Base-by-base conservation (phyloP, 2,888 invertebrate species). In the Orgyia antiqua region DNA sequence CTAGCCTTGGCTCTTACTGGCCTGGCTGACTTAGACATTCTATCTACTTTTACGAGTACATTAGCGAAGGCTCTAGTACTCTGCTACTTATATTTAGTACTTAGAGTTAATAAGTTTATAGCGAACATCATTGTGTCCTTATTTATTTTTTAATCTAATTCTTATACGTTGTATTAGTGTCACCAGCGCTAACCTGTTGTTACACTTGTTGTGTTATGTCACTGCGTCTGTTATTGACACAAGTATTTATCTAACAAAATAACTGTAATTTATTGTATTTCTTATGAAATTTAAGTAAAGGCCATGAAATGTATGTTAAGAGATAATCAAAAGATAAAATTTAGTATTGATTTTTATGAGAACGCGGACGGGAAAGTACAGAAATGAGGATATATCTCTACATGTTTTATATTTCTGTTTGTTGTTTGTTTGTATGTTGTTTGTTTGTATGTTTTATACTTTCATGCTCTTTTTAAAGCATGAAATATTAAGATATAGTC, bases 11-110 rank as follows among this genome's bases (percentile, higher is more conserved):
- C 84, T 86, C 68, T 68, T 76, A 82, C 83, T 84, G 82, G 83
- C 83, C 82, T 80, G 76, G 78, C 84, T 84, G 84, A 83, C 83
- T 86, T 86, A 86, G 84, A 86, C 84, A 84, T 86, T 86, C 84
- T 86, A 86, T 84, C 84, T 83, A 86, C 84, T 86, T 84, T 86
- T 86, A 84, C 78, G 67, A 79, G 80, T 79, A 80, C 82, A 75
- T 76, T 63, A 62, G 68, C 74, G 77, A 79, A 83, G 80, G 79
- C 75, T 79, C 68, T 59, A 63, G 64, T 68, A 68, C 68, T 69
- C 54, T 51, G 56, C 60, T 76, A 77, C 72, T 70, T 66, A 63
- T 64, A 66, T 57, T 59, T 44, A 56, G 64, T 63, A 67, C 64
- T 64, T 55, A 49, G 51, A 68, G 66, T 66, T 70, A 67, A 4